Evolutionary conservation across 2,113 vertebrate genomes (phyloP), one percentile per base, ranked within the genome.

Genomic region (Microtus ochrogaster): DNA sequence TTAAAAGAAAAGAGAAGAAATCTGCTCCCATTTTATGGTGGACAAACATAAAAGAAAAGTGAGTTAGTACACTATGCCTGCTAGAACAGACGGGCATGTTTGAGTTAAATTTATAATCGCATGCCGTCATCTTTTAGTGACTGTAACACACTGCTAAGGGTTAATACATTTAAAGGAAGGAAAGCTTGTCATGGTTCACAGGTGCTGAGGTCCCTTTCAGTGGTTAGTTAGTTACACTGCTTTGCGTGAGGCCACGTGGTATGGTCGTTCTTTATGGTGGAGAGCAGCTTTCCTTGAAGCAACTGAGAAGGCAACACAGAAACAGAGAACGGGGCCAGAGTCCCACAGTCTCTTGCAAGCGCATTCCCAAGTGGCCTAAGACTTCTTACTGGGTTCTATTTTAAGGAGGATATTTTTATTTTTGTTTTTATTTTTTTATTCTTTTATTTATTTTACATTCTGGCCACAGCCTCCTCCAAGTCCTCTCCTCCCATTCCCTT

Each of bases 31-130:
- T 84, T 94, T 88, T 86, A 91, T 2, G 92, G n/a, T 72, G 77
- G 63, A 61, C 19, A 78, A 89, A 49, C 78, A 21, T 16, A 63
- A 76, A 92, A 44, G 79, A 89, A 79, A 93, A 94, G 39, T 7
- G 78, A 89, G 16, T 90, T 85, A 19, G 63, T 86, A 85, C 73
- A 63, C 55, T 94, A 7, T 78, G 87, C 21, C 44, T 94, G 33
- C 26, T 93, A 10, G 52, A 90, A 90, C 1, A 78, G 72, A 78
- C 49, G 13, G 82, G 61, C 28, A 28, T 52, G 2, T 47, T 73
- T 94, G 90, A 92, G 82, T 78, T 26, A 83, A 19, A 89, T 95
- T 81, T 84, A 41, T 81, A 93, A 30, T 92, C 14, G 82, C 41
- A 44, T 36, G 28, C 41, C 47, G 47, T 33, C 61, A 94, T 61